Evolutionary conservation across 2,797 vertebrate species (phyloP).

Genomic region (Neoniphon sammara): DNA sequence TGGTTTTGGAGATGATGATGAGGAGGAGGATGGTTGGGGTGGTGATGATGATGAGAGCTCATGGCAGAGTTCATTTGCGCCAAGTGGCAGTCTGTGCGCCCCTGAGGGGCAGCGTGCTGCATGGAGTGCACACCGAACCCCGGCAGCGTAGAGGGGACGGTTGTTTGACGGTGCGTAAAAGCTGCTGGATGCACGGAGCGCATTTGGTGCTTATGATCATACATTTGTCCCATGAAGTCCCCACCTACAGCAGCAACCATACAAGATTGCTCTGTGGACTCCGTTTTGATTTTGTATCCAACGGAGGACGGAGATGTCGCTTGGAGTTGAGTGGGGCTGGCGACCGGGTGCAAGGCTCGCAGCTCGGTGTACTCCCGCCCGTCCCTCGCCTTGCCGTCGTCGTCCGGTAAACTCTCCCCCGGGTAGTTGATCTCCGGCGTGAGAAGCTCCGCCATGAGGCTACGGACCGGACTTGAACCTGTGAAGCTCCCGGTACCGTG

Average conservation of each 20-base stretch:
- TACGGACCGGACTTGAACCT: conserved; percentile 78
- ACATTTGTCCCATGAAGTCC: conserved; percentile 80
- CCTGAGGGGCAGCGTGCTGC: conserved; percentile 59
- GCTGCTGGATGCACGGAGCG: conserved; percentile 62
- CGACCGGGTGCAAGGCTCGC: conserved; percentile 67
- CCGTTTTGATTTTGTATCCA: conserved; percentile 88
- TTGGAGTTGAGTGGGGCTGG: conserved; percentile 57
- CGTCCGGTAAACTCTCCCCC: conserved; percentile 67
- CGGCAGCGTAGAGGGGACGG: conserved; percentile 30
- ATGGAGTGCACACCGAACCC: conserved; percentile 63
- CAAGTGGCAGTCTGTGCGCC: conserved; percentile 70
- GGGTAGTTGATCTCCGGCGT: conserved; percentile 82
- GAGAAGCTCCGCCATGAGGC: conserved; percentile 90
- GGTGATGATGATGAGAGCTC: conserved; percentile 48
- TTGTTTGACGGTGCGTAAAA: conserved; percentile 73
- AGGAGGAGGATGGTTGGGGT: conserved; percentile 29
- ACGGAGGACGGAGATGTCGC: conserved; percentile 63
- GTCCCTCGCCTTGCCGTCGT: conserved; percentile 68
- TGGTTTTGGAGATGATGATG: conserved; percentile 65
- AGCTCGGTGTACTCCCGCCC: conserved; percentile 88
- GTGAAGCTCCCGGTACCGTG: conserved; percentile 65
- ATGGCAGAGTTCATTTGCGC: conserved; percentile 63
- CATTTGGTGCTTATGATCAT: conserved; percentile 79
- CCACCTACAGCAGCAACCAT: conserved; percentile 79
- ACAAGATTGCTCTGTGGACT: conserved; percentile 84